Percentiles rank a stretch among this genome's conserved stretches.
phyloP scores from a whole-genome alignment of 2,797 vertebrate genomes.

The Lepilemur ruficaudatus region DNA sequence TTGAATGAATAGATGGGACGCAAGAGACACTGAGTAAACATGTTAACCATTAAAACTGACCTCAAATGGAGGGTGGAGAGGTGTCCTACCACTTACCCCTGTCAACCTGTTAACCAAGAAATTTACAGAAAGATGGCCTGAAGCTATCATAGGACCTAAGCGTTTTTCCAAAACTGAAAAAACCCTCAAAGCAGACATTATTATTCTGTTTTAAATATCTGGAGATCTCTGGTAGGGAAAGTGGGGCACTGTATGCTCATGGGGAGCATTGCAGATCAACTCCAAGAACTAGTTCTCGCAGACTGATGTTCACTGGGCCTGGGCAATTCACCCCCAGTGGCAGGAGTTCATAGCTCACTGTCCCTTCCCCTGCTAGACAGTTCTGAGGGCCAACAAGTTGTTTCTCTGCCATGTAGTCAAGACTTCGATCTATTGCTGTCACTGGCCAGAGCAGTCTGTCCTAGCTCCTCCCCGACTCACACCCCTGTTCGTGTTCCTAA shows the following conservation, averaged over 20 bases:
- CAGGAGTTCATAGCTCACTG: background rate
- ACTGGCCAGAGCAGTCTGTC: background rate
- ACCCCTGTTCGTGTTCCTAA: background rate
- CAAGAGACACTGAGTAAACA: conserved; percentile 29
- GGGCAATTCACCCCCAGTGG: background rate
- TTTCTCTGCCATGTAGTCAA: background rate
- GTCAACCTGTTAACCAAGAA: background rate
- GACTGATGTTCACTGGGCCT: background rate
- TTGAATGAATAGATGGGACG: background rate
- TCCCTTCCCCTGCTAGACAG: background rate
- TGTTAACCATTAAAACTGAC: background rate
- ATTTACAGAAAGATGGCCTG: background rate
- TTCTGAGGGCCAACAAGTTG: background rate
- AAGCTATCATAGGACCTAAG: background rate
- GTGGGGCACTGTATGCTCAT: background rate
- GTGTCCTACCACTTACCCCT: background rate
- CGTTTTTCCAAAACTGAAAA: background rate
- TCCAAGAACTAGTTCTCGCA: background rate
- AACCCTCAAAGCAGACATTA: background rate
- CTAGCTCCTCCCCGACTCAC: background rate
- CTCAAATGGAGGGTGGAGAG: background rate
- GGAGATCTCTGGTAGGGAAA: background rate
- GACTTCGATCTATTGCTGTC: background rate
- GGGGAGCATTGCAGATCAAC: background rate
- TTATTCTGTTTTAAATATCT: background rate